A percentile compares a stretch with the other conserved stretches of the same genome.
Conservation (phyloP, 2,888 invertebrate species). For the Tetragonula carbonaria region DNA sequence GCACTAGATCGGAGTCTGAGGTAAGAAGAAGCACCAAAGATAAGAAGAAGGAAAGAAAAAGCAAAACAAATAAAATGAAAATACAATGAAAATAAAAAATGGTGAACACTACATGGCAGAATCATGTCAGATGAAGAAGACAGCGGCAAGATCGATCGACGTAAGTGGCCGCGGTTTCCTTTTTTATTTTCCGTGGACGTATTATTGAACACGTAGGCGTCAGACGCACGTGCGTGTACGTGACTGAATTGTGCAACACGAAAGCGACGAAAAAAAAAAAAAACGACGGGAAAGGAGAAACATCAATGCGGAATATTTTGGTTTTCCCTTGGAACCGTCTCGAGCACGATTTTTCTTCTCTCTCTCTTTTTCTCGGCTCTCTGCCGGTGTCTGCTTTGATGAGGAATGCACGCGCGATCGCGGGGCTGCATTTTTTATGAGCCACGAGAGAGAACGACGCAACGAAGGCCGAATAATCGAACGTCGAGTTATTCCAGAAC, state of each 20-base stretch:
- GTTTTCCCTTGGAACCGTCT: constrained; percentile 1
- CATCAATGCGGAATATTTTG: constrained; percentile 51
- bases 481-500: constrained; percentile 23
- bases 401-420: constrained; percentile 51
- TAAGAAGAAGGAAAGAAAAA: too few species aligned
- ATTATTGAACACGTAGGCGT: constrained; percentile 41
- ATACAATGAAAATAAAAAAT: background rate
- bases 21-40: too few species aligned
- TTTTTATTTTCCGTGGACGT: constrained; percentile 25
- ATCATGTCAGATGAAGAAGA: background rate
- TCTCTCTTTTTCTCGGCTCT: too few species aligned
- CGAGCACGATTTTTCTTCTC: background rate
- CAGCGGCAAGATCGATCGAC: constrained; percentile 23
- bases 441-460: background rate
- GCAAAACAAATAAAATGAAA: background rate
- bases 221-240: constrained; percentile 17
- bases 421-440: constrained; percentile 56
- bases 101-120: too few species aligned
- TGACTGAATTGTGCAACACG: constrained; percentile 39
- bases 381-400: constrained; percentile 32
- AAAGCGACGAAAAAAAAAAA: constrained; percentile 5
- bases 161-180: constrained; percentile 41
- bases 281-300: constrained; percentile 10
- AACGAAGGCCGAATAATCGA: constrained; percentile 28
- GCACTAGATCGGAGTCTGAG: too few species aligned